A percentile compares a stretch with the other conserved stretches of the same genome.
Conservation (phyloP, 23 tunicate genomes). For the Corella eumyota region DNA sequence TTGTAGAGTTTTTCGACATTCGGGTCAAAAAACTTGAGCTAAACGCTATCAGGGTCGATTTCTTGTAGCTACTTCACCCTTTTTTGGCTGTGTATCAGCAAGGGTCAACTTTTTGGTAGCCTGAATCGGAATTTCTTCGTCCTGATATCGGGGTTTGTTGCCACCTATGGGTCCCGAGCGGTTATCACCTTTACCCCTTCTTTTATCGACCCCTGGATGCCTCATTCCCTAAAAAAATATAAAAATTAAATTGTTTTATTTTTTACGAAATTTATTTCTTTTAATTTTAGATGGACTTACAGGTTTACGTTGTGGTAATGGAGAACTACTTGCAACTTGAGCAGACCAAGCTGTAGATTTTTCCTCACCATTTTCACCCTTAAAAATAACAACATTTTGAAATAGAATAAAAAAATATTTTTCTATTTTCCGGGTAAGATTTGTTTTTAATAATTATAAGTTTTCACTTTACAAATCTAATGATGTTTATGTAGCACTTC, state of each 20-base stretch:
- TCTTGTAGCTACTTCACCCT: constrained; percentile 81
- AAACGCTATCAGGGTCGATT: too few species aligned
- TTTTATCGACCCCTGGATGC: constrained; percentile 60
- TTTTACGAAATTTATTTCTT: background rate
- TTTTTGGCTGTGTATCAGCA: constrained; percentile 85
- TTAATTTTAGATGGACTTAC: constrained; percentile 23
- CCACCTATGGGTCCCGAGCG: constrained; percentile 27
- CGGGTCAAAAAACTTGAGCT: too few species aligned
- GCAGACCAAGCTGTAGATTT: constrained; percentile 51
- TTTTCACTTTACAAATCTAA: too few species aligned
- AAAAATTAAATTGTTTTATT: too few species aligned
- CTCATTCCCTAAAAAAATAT: constrained; percentile 35
- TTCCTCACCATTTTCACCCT: background rate
- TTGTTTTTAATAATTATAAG: too few species aligned
- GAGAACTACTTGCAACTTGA: constrained; percentile 55
- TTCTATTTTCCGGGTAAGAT: too few species aligned
- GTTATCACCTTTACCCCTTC: background rate
- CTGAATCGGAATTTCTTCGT: constrained; percentile 12
- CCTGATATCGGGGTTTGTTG: constrained; percentile 14
- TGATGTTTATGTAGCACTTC: too few species aligned
- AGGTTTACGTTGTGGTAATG: constrained; percentile 58
- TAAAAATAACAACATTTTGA: background rate
- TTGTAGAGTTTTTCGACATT: too few species aligned
- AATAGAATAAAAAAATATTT: background rate
- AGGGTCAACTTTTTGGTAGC: constrained; percentile 67